Base-by-base conservation (phyloP, 2,113 vertebrate species). In the Penelope pileata region DNA sequence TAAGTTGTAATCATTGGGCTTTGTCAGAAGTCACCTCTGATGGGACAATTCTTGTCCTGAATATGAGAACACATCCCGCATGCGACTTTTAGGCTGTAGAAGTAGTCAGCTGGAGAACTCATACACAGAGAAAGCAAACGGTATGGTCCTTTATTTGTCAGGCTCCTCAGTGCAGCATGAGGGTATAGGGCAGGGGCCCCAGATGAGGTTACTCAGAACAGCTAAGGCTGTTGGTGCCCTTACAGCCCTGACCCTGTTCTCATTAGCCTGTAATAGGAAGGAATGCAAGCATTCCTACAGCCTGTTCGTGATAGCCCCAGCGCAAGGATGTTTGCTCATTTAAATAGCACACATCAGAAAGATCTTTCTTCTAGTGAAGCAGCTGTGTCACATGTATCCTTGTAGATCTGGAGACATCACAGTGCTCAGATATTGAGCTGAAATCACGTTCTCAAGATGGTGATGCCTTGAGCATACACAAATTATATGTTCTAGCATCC, bases 171-270 rank as follows among this genome's bases (percentile, higher is more conserved):
- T 16, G 17, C 21, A 72, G 1, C 6, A 64, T 56, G n/a, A 19
- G 1, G 4, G 15, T 13, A 19, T 13, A 27, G 18, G 5, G 3
- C 34, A 16, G 19, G 9, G 14, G 8, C 16, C 9, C 19, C 27
- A 38, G 4, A 45, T 23, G 9, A 62, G 7, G 5, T 45, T 40
- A 34, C 7, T 45, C 7, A 11, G 48, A 48, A 48, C 32, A 50
- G 10, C 56, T 62, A 74, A 62, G 54, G 36, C 10, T 74, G 29
- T n/a, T 22, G 18, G 42, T 34, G 7, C 42, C 16, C 47, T 40
- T 68, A 38, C 60, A 29, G 29, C 11, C 34, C 21, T 43, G 53
- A 43, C 3, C 16, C 23, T 72, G 8, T 59, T 91, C 48, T 91
- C 15, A 29, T 80, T 60, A 80, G 58, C 34, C 21, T n/a, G n/a